phyloP scores from a whole-genome alignment of 2,113 vertebrate species.

The Chrysochloris asiatica region DNA sequence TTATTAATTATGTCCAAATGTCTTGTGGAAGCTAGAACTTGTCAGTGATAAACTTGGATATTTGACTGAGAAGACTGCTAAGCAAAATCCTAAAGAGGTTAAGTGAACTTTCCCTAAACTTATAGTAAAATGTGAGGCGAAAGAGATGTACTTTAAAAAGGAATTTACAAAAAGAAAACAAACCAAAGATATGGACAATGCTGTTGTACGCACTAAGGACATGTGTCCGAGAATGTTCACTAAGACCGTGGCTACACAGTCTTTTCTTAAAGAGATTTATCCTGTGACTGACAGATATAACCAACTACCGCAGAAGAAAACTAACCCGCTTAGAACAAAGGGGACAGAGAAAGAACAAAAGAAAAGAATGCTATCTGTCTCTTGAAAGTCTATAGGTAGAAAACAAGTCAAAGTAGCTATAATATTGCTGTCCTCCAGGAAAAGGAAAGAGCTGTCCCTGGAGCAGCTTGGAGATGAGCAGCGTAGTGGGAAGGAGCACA shows the following conservation, averaged over 20 bases:
- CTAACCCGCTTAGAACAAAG: not conserved
- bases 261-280: too few species aligned
- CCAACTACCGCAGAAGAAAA: not conserved
- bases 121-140: not conserved
- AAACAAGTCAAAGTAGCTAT: not conserved
- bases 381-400: not conserved
- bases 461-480: not conserved
- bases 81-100: not conserved
- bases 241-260: too few species aligned
- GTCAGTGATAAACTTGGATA: not conserved
- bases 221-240: too few species aligned
- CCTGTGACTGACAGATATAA: too few species aligned
- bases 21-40: not conserved
- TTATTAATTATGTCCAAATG: not conserved
- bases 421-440: not conserved
- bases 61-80: not conserved
- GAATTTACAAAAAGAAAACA: not conserved
- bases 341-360: not conserved
- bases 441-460: not conserved
- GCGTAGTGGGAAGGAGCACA: not conserved
- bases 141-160: not conserved
- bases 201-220: too few species aligned
- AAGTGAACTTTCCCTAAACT: not conserved
- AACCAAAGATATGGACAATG: too few species aligned
- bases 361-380: too few species aligned